phyloP scores from a whole-genome alignment of 2,888 invertebrate species.

The Erebia palarica region DNA sequence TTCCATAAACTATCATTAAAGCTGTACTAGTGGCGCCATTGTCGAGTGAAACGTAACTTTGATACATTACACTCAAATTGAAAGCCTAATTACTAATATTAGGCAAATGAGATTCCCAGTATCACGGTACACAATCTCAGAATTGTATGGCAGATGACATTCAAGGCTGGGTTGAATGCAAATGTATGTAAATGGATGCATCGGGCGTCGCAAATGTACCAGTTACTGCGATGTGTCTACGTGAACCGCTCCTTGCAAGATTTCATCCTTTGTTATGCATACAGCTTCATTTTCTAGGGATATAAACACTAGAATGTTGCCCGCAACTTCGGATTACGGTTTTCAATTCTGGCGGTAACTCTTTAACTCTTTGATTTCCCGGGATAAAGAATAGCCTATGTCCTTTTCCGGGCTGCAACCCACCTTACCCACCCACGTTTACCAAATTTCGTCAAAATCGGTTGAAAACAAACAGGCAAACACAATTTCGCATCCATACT shows the following conservation, averaged over 20 bases:
- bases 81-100: neutral
- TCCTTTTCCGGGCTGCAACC: too few species aligned
- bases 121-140: slow-evolving; percentile 24
- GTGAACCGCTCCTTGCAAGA: slow-evolving; percentile 5
- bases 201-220: slow-evolving; percentile 30
- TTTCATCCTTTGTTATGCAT: slow-evolving; percentile 19
- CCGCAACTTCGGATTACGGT: too few species aligned
- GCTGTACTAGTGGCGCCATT: too few species aligned
- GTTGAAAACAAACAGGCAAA: too few species aligned
- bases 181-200: slow-evolving; percentile 41
- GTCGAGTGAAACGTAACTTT: too few species aligned
- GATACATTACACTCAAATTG: neutral
- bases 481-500: too few species aligned
- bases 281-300: slow-evolving; percentile 9
- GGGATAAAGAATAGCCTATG: too few species aligned
- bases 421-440: too few species aligned
- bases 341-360: neutral
- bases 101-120: slow-evolving; percentile 8
- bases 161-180: slow-evolving; percentile 35
- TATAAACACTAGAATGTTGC: neutral
- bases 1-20: too few species aligned
- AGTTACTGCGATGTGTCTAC: slow-evolving; percentile 20
- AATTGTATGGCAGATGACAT: slow-evolving; percentile 31
- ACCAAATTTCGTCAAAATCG: too few species aligned
- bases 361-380: neutral